These are phyloP conservation scores for Cryptoprocta ferox DNA, from an alignment of 2,797 vertebrate genomes.

Conservation along the genomic window DNA sequence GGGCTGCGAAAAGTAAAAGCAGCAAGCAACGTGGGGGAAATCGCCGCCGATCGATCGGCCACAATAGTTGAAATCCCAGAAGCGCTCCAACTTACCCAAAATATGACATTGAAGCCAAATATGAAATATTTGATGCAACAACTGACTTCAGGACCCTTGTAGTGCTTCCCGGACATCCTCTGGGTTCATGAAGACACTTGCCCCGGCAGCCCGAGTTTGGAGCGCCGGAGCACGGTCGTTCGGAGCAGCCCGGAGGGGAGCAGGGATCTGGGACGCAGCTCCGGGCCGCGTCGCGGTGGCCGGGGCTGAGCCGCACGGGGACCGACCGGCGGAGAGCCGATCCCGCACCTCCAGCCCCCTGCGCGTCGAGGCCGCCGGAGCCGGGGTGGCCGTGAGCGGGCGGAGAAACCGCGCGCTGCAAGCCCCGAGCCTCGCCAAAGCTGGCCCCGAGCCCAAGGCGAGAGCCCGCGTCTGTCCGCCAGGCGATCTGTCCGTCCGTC, in stretches of 20 bases:
- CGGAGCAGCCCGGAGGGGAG: constrained; percentile 16
- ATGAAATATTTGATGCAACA: constrained; percentile 99
- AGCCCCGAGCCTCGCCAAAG: background rate
- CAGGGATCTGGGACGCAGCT: background rate
- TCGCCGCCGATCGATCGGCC: background rate
- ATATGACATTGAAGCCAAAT: constrained; percentile 99
- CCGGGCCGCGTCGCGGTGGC: background rate
- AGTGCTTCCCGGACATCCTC: constrained; percentile 97
- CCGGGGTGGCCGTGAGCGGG: background rate
- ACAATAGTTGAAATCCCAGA: background rate
- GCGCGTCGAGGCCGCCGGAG: constrained; percentile 64
- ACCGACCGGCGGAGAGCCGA: constrained; percentile 19
- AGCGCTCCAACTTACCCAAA: constrained; percentile 93
- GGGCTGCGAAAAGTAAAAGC: constrained; percentile 68
- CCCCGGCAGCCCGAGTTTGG: constrained; percentile 79
- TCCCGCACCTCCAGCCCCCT: constrained; percentile 58
- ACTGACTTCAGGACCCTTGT: constrained; percentile 98
- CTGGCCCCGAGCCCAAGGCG: background rate
- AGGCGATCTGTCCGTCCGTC: background rate
- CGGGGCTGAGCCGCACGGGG: background rate
- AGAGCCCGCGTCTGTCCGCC: constrained; percentile 37
- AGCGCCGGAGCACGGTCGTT: constrained; percentile 70
- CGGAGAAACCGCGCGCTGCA: background rate
- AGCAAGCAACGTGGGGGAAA: background rate
- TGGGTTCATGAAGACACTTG: constrained; percentile 88